Conservation (phyloP, 2,888 invertebrate genomes). For the Imbricaverruca yamaguchii region DNA sequence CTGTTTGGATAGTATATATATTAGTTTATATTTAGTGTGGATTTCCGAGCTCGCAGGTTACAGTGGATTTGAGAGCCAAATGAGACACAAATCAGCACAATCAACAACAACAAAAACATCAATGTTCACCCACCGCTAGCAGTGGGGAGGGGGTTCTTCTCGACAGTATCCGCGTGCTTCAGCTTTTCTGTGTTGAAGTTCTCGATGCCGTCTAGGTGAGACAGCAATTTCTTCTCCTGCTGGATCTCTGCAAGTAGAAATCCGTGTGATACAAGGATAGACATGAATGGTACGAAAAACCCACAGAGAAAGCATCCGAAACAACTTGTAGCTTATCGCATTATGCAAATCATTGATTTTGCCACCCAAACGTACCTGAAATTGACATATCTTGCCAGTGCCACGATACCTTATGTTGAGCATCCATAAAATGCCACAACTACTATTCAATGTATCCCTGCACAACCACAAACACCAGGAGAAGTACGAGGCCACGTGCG, state of each 20-base stretch:
- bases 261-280: too few relatives aligned
- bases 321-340: too few relatives aligned
- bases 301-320: too few relatives aligned
- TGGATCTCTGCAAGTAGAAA: constrained; percentile 34
- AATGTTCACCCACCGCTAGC: background rate
- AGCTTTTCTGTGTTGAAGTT: constrained; percentile 42
- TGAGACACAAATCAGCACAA: background rate
- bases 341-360: too few relatives aligned
- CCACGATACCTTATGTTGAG: too few relatives aligned
- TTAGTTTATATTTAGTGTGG: background rate
- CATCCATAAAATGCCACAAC: too few relatives aligned
- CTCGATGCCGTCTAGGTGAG: constrained; percentile 68
- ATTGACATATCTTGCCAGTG: too few relatives aligned
- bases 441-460: too few relatives aligned
- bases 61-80: background rate
- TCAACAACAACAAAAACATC: background rate
- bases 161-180: constrained; percentile 42
- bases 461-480: too few relatives aligned
- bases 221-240: constrained; percentile 60
- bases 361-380: too few relatives aligned
- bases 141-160: constrained; percentile 44
- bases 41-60: background rate
- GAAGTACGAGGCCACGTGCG: too few relatives aligned
- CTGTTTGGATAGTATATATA: background rate
- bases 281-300: too few relatives aligned